Percentiles rank a stretch among this genome's conserved stretches.
phyloP scores from a whole-genome alignment of 2,113 vertebrate species.

The Ploceus nigricollis region DNA sequence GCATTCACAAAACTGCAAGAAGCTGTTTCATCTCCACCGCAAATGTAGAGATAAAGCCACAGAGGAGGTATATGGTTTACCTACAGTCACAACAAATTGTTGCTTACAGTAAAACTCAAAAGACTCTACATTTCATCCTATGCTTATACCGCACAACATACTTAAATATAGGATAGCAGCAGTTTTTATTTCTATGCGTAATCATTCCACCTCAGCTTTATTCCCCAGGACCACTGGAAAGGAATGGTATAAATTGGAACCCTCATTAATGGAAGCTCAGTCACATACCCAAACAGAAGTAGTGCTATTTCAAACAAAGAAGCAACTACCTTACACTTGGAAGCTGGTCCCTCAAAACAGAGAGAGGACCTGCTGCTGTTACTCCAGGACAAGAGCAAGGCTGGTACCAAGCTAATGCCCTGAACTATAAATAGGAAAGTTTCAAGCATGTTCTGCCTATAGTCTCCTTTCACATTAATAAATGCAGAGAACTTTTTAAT shows the following conservation, averaged over 20 bases:
- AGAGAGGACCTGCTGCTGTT: neutral
- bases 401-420: neutral
- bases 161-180: neutral
- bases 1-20: neutral
- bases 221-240: neutral
- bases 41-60: neutral
- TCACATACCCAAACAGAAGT: neutral
- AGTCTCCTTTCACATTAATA: neutral
- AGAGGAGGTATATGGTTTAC: neutral
- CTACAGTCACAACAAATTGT: neutral
- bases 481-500: neutral
- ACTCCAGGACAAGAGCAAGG: neutral
- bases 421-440: neutral
- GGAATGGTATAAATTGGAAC: neutral
- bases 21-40: neutral
- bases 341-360: neutral
- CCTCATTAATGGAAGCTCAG: neutral
- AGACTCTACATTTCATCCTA: neutral
- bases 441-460: neutral
- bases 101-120: neutral
- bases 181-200: neutral
- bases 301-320: neutral
- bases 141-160: neutral
- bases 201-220: neutral
- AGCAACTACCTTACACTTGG: neutral